Evolutionary conservation across 2,113 vertebrate genomes (phyloP), one percentile per base, ranked within the genome.

Genomic region (Hipposideros armiger): DNA sequence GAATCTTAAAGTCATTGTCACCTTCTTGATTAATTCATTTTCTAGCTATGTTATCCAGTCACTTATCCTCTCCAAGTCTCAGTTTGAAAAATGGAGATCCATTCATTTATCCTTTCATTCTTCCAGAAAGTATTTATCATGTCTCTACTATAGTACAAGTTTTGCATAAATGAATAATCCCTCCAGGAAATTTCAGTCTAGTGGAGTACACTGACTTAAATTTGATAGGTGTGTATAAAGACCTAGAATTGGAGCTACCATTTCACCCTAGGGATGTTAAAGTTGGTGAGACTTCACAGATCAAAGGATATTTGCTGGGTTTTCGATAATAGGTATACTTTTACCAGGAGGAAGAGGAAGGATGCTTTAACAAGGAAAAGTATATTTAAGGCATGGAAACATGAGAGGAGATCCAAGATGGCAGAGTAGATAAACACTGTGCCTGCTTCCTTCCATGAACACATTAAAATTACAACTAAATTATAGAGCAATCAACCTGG

Each of bases 131-230:
- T 52, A 84, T 81, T 95, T 96, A 78, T 95, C 90, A 89, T 52
- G 52, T 89, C 50, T 93, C 42, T 81, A 81, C 30, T 72, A 36
- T 36, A 36, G 36, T 36, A 24, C 86, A 72, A 87, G 64, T n/a
- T 96, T 95, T 95, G 74, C 90, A 93, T 95, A 95, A 80, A 76
- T 96, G 80, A 96, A 76, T 91, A 90, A 90, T 95, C 91, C 87
- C 42, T 93, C 10, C 42, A 95, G 90, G 52, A 97, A 76, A 83
- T 70, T 69, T 74, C 42, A 87, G 26, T 76, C 32, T 93, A 74
- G 9, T 87, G 50, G 36, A 81, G 28, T 66, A 90, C 78, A n/a
- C 56, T 69, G 82, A 82, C 66, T 80, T 90, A 78, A 87, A 94
- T 95, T 70, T 96, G 36, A 83, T 60, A 94, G 42, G 32, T 95